Evolutionary conservation across 2,888 invertebrate species (phyloP).

Genomic region (Sinhomidia bicolor): DNA sequence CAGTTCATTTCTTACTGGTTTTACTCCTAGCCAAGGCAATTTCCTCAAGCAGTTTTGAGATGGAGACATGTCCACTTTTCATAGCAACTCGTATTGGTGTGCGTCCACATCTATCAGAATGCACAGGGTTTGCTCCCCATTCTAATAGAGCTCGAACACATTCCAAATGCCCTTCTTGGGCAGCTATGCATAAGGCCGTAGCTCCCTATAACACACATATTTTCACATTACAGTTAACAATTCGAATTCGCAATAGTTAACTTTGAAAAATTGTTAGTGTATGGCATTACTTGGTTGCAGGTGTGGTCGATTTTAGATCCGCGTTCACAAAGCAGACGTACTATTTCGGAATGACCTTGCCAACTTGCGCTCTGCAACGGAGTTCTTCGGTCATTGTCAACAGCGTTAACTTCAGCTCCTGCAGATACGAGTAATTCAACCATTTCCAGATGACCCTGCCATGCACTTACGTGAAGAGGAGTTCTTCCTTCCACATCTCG

Average conservation of each 20-base stretch:
- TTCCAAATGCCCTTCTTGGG: conserved; percentile 94
- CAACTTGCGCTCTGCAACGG: conserved; percentile 97
- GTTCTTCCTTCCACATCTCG: conserved; percentile 96
- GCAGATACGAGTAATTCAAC: conserved; percentile 92
- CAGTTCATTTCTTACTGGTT: conserved; percentile 74
- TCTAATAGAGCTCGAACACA: conserved; percentile 93
- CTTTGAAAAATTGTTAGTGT: neutral
- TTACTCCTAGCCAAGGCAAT: conserved; percentile 85
- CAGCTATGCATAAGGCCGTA: conserved; percentile 95
- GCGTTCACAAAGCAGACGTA: conserved; percentile 89
- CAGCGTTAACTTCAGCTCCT: conserved; percentile 93
- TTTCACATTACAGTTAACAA: neutral
- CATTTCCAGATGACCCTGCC: conserved; percentile 98
- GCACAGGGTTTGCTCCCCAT: conserved; percentile 92
- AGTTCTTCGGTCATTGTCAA: conserved; percentile 93
- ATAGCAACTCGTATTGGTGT: conserved; percentile 94
- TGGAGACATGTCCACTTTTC: conserved; percentile 94
- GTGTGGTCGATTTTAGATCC: conserved; percentile 94
- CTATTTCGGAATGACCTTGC: conserved; percentile 95
- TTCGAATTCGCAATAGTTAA: neutral
- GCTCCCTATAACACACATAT: conserved; percentile 85
- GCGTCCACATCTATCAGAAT: conserved; percentile 89
- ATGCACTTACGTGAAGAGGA: conserved; percentile 92
- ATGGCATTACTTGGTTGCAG: conserved; percentile 87
- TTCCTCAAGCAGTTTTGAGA: conserved; percentile 90